Percentiles rank a stretch among this genome's conserved stretches.
Conservation (phyloP, 2,797 vertebrate genomes). For the Propithecus perrieri region DNA sequence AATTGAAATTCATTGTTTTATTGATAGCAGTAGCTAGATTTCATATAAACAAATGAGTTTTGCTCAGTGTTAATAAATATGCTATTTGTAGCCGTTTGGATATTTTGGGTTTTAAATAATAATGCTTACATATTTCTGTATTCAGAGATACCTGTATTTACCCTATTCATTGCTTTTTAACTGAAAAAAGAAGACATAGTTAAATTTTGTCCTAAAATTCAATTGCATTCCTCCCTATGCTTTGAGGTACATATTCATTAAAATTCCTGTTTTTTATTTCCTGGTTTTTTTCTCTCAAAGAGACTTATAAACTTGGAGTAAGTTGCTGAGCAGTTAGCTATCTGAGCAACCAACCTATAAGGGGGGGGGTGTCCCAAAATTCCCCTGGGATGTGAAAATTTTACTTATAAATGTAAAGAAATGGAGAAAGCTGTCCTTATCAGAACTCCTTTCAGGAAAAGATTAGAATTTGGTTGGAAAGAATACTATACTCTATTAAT, state of each 20-base stretch:
- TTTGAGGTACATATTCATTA: background rate
- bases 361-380: background rate
- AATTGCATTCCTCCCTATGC: background rate
- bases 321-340: background rate
- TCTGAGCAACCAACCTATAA: background rate
- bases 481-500: background rate
- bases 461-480: background rate
- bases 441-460: background rate
- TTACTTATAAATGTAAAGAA: background rate
- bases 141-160: background rate
- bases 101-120: slow-evolving; percentile 1
- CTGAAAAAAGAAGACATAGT: slow-evolving; percentile 9
- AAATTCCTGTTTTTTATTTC: slow-evolving; percentile 5
- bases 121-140: background rate
- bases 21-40: background rate
- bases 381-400: background rate
- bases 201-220: slow-evolving; percentile 33
- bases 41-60: background rate
- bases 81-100: background rate
- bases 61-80: background rate
- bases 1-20: background rate
- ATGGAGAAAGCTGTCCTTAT: background rate
- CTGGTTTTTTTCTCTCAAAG: slow-evolving; percentile 9
- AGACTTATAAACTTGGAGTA: background rate
- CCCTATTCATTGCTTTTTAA: background rate